Base-by-base conservation (phyloP, 2,113 vertebrate genomes). In the Heteronetta atricapilla region DNA sequence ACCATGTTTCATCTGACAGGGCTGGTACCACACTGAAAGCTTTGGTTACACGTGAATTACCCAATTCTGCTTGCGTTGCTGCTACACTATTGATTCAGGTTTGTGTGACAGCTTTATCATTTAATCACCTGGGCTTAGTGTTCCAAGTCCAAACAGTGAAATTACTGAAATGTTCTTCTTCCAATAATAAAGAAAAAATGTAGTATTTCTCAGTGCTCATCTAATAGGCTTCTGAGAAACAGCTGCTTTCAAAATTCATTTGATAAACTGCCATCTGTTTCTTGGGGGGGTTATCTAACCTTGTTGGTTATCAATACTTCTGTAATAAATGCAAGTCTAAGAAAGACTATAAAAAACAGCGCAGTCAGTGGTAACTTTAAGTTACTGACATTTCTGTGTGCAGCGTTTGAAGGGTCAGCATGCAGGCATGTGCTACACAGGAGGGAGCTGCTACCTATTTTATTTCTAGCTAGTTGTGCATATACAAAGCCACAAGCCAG, bases 351-450 rank as follows among this genome's bases (percentile, higher is more conserved):
- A n/a, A 63, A 77, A 11, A 11, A 9, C 2, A 36, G 58, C 40
- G 38, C 16, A 58, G 29, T 36, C 53, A 25, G 12, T 6, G 22
- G 17, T 16, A 68, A 76, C 36, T 63, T 36, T 10, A 59, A 52
- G n/a, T 11, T 22, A 38, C 42, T n/a, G n/a, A n/a, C 8, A 2
- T 31, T 86, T 59, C 59, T 74, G 29, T 6, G 1, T 25, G 52
- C 62, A 70, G 52, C 44, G 31, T 31, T 28, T 68, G 42, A 60
- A 53, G 26, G 31, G 8, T 15, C 44, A 42, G 38, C 34, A n/a
- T 29, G 40, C 38, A 44, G 20, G 14, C 0, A 0, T 10, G 13
- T 13, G 31, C 68, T 4, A 5, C 17, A 38, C 50, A 55, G 29
- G 19, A 56, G 11, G 53, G 74, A 52, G 28, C 38, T 46, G 46